These are phyloP conservation scores for Parasteatoda tepidariorum DNA, from an alignment of 1,140 invertebrate species.

Conservation along the genomic window DNA sequence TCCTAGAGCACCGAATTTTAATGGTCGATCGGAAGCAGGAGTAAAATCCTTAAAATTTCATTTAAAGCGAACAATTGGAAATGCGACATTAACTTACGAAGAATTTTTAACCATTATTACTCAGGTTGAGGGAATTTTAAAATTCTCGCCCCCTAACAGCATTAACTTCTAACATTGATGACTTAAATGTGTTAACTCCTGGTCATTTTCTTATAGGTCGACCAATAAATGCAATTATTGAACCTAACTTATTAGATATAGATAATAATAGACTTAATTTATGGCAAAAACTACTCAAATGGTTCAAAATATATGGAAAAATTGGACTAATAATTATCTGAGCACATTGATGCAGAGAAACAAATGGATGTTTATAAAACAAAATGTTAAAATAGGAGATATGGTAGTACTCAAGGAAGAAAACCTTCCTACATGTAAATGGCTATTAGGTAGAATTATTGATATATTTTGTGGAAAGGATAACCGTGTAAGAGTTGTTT, in stretches of 20 bases:
- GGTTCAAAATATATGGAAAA: not conserved
- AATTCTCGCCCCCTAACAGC: constrained; percentile 64
- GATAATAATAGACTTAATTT: not conserved
- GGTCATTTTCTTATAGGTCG: too few species aligned
- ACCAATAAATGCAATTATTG: constrained; percentile 49
- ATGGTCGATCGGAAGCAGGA: not conserved
- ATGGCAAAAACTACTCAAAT: constrained; percentile 26
- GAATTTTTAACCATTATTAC: constrained; percentile 63
- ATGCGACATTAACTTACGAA: constrained; percentile 61
- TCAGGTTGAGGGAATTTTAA: constrained; percentile 65
- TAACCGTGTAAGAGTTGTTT: too few species aligned
- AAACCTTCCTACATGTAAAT: not conserved
- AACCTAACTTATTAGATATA: not conserved
- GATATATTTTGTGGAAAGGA: too few species aligned
- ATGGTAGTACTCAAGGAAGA: not conserved
- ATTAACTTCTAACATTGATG: constrained; percentile 64
- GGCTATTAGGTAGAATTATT: too few species aligned
- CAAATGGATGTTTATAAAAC: not conserved
- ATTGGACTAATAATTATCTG: not conserved
- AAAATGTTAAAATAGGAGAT: not conserved
- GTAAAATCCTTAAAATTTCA: constrained; percentile 27
- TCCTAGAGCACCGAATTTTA: constrained; percentile 59
- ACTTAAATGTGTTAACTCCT: constrained; percentile 65
- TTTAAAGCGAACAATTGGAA: constrained; percentile 20
- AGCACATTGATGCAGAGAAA: not conserved